Evolutionary conservation across 1,140 invertebrate species (phyloP), one percentile per base, ranked within the genome.

Genomic region (Tetragnatha versicolor): DNA sequence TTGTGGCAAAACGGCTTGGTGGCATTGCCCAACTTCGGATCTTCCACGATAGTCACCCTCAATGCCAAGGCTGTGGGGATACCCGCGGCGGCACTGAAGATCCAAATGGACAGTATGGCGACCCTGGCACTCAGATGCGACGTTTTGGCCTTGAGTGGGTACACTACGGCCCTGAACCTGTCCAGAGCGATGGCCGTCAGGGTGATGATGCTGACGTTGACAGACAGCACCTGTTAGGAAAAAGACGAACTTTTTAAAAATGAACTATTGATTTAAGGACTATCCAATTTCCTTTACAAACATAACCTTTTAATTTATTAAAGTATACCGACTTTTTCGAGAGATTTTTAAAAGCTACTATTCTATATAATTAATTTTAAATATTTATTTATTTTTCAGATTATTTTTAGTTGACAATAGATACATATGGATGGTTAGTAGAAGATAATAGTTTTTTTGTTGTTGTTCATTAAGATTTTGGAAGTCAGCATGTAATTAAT

Each of bases 131-230:
- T 82, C 14, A 49, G 33, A 55, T 82, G 82, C 7, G 82, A 82
- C 39, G 83, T 83, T 17, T 83, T 83, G 7, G 83, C 37, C 17
- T 79, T 82, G 22, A 97, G 85, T 0, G 95, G 95, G 87, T 93
- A 92, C 87, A 96, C 92, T 66, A 97, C 96, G 6, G 93, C 94
- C 82, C 93, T 90, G 82, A 94, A 96, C 5, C 94, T 89, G 85
- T 96, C 94, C 51, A 93, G 89, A 68, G 93, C 93, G 83, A 96
- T 94, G 2, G 93, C 93, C 2, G 95, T 90, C 80, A 95, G 82
- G 0, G 93, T 95, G 83, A 94, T 95, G 2, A 93, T 92, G 83
- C 91, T 93, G 17, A 94, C 92, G 60, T 94, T 88, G 37, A 95
- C 93, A 0, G 93, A 92, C 0, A 94, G 90, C 0, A 91, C 92